Evolutionary conservation across 2,113 vertebrate genomes (phyloP), one percentile per base, ranked within the genome.

Genomic region (Pontoporia blainvillei): DNA sequence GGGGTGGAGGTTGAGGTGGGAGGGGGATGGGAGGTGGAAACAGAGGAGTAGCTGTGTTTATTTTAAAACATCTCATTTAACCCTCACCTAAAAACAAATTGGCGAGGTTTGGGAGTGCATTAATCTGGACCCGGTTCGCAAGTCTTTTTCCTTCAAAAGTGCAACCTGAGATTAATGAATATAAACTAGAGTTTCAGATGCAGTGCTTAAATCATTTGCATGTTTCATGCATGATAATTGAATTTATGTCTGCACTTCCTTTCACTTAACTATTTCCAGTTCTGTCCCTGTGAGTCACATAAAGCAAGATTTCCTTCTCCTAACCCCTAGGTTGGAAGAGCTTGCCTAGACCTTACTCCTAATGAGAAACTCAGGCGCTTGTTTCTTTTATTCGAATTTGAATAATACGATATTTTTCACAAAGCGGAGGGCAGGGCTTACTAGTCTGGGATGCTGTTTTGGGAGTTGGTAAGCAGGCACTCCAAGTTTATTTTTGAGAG

Each of bases 201-300:
- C 98, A 98, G 98, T 97, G 96, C 98, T 98, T 98, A 98, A 98
- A 97, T 98, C 98, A 99, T 99, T 98, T 99, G 98, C 99, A 99
- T 99, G 99, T 98, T 98, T 99, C 98, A 98, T 98, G 98, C 98
- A 98, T 98, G 98, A 97, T 98, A 98, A 99, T 98, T 98, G 98
- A 98, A 99, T 99, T 98, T 98, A 98, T 98, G 98, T 98, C 98
- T 98, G 98, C 98, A 98, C 98, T 98, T 98, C 97, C 98, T 98
- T 98, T 98, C 98, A 98, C 98, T 98, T 98, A 98, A 98, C 98
- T 98, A 98, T 99, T 98, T 98, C 97, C 97, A 98, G 67, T 98
- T 97, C 98, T 97, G 96, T 97, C 96, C 98, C 66, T 97, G 96
- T 97, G 98, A 98, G 94, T 97, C 98, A 98, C 97, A 97, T 97